Conservation (phyloP, 2,888 invertebrate species). For the Frankliniella fusca region DNA sequence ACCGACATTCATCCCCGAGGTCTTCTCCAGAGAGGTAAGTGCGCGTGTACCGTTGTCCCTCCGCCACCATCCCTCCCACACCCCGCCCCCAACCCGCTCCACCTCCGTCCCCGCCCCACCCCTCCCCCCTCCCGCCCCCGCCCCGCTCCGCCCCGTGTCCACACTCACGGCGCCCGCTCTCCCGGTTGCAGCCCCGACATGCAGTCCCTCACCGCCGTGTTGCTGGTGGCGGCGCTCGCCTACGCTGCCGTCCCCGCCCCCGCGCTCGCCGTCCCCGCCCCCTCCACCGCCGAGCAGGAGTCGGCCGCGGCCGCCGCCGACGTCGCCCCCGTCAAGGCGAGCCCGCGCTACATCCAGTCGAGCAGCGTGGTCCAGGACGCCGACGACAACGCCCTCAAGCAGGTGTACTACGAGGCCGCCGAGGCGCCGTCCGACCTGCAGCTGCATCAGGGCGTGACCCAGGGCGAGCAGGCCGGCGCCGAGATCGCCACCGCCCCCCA, state of each 20-base stretch:
- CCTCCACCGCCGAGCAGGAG: not conserved
- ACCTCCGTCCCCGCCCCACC: not conserved
- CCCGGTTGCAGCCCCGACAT: not conserved
- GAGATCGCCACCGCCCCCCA: not conserved
- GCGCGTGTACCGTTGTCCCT: not conserved
- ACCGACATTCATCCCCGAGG: no score
- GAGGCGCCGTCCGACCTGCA: not conserved
- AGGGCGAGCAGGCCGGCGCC: slow-evolving; percentile 4
- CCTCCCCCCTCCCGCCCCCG: not conserved
- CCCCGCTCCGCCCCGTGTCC: not conserved
- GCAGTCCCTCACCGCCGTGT: not conserved
- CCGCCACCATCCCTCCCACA: not conserved
- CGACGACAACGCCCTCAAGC: not conserved
- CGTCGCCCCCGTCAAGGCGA: not conserved
- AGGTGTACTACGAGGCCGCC: slow-evolving; percentile 14
- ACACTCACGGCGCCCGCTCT: not conserved
- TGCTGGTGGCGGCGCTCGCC: not conserved
- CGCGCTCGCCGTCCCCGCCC: no score
- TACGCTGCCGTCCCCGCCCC: not conserved
- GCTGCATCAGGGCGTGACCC: slow-evolving; percentile 15
- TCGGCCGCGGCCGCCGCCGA: not conserved
- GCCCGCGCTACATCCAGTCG: not conserved
- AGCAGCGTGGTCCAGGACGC: not conserved
- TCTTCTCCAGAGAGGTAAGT: no score
- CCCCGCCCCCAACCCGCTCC: no score